phyloP scores from a whole-genome alignment of 2,888 invertebrate species.

The Flexamia atlantica region DNA sequence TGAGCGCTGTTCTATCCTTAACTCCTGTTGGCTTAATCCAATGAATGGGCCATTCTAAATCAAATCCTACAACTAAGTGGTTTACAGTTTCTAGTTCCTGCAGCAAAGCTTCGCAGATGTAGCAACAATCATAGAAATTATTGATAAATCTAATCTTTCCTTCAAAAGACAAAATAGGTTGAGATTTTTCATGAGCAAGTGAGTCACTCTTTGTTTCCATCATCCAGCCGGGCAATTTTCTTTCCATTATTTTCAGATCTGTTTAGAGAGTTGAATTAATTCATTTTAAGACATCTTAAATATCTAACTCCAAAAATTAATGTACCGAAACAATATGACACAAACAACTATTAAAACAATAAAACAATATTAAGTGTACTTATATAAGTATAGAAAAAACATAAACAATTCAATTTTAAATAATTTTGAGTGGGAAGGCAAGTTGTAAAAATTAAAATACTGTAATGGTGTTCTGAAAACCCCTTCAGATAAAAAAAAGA shows the following conservation, averaged over 20 bases:
- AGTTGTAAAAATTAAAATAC: no score
- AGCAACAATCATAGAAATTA: conserved; percentile 75
- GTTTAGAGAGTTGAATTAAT: no score
- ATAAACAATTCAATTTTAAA: no score
- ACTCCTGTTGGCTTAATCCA: conserved; percentile 80
- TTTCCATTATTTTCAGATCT: not conserved
- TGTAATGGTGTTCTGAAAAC: no score
- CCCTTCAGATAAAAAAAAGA: no score
- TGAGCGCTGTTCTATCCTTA: conserved; percentile 75
- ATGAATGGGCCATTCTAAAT: conserved; percentile 83
- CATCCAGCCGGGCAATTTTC: conserved; percentile 6
- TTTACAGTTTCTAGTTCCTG: conserved; percentile 70
- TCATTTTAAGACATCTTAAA: no score
- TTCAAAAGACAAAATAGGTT: conserved; percentile 35
- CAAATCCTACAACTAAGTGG: conserved; percentile 77
- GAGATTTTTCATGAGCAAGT: not conserved
- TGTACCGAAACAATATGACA: no score
- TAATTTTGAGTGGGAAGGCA: no score
- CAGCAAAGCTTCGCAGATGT: conserved; percentile 76
- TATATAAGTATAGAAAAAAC: no score
- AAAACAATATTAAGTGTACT: no score
- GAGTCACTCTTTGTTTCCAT: not conserved
- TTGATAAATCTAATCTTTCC: conserved; percentile 74
- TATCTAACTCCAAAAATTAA: no score
- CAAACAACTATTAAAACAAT: no score